phyloP scores from a whole-genome alignment of 2,888 invertebrate species.

The Nymphalis polychloros region DNA sequence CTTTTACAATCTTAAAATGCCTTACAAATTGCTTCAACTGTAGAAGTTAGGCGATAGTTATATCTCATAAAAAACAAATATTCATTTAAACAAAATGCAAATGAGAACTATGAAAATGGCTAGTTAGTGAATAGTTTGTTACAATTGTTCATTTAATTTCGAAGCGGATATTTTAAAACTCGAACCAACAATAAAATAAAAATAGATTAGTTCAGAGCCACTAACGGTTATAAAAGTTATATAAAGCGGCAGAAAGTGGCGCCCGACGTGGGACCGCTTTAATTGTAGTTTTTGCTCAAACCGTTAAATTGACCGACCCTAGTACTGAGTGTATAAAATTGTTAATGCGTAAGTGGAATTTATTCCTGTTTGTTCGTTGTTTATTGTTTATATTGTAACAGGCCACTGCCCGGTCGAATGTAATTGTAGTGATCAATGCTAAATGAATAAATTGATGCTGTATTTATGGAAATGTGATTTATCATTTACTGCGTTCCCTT shows the following conservation, averaged over 20 bases:
- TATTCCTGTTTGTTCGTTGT: constrained; percentile 28
- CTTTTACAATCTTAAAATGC: too few relatives aligned
- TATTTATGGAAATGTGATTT: constrained; percentile 5
- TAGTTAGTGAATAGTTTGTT: constrained; percentile 15
- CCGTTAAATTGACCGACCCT: constrained; percentile 27
- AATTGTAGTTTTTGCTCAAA: constrained; percentile 37
- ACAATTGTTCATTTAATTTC: constrained; percentile 20
- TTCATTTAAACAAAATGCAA: neutral
- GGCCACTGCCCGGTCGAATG: neutral
- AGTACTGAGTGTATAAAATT: constrained; percentile 27
- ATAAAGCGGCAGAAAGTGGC: constrained; percentile 31
- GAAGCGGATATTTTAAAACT: constrained; percentile 19
- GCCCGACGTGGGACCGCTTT: constrained; percentile 30
- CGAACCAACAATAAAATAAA: constrained; percentile 24
- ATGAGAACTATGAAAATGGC: neutral
- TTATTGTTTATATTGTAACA: constrained; percentile 19
- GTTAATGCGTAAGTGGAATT: constrained; percentile 33
- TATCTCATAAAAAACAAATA: neutral
- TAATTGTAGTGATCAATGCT: constrained; percentile 11
- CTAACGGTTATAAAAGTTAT: constrained; percentile 32
- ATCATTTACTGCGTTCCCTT: neutral
- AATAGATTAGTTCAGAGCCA: constrained; percentile 30
- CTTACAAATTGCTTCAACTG: too few relatives aligned
- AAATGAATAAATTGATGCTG: constrained; percentile 1
- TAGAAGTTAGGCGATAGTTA: too few relatives aligned